phyloP scores from a whole-genome alignment of 2,797 vertebrate species.

The Threskiornis aethiopicus region DNA sequence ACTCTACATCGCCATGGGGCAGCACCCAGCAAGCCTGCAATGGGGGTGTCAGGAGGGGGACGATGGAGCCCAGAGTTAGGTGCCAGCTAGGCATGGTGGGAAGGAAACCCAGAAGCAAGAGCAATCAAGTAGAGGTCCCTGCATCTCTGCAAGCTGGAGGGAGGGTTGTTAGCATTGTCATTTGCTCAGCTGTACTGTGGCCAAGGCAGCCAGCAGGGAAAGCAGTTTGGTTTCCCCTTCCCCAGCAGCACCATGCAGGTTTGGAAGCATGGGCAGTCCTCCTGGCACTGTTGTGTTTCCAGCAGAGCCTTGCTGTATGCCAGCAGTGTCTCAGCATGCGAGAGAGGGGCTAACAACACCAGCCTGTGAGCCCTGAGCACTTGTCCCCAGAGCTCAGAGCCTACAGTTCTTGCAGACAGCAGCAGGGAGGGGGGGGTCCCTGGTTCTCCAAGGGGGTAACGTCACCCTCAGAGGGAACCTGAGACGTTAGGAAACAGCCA shows the following conservation, averaged over 20 bases:
- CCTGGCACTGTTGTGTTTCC: background rate
- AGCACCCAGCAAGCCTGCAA: background rate
- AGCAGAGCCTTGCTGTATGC: background rate
- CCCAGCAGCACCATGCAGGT: rapidly evolving
- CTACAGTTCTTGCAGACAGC: background rate
- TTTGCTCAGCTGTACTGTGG: background rate
- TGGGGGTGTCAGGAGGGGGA: background rate
- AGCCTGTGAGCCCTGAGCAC: background rate
- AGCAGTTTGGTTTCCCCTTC: background rate
- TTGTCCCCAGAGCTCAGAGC: background rate
- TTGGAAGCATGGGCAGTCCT: background rate
- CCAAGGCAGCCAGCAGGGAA: background rate
- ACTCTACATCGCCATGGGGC: background rate
- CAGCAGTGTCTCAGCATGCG: background rate
- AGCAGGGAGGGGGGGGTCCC: background rate
- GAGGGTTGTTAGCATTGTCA: background rate
- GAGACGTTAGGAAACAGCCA: constrained; percentile 21
- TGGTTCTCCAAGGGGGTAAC: background rate
- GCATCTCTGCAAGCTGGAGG: background rate
- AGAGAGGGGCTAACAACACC: background rate
- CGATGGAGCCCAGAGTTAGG: background rate
- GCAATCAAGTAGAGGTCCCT: background rate
- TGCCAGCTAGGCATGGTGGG: background rate
- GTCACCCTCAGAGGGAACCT: constrained; percentile 42
- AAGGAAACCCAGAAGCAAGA: background rate